Conservation (phyloP, 2,797 vertebrate genomes). For the Halcyon badia region DNA sequence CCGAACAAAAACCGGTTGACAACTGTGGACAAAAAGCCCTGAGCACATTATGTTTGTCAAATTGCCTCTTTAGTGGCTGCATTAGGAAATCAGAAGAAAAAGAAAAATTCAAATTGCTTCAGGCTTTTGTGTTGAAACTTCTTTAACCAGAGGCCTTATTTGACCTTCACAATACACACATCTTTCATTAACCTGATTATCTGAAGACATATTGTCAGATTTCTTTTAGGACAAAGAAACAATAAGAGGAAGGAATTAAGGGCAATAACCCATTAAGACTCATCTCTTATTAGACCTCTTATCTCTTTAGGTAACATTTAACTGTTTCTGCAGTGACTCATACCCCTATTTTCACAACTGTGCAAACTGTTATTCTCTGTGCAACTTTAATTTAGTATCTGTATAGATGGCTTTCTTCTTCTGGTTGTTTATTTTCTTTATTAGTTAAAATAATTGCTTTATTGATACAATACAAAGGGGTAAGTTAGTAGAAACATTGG, state of each 20-base stretch:
- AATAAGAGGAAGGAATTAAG: neutral
- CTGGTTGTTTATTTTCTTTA: neutral
- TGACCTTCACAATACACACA: neutral
- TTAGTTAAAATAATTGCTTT: neutral
- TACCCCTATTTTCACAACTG: neutral
- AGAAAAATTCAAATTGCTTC: constrained; percentile 33
- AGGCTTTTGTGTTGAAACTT: constrained; percentile 45
- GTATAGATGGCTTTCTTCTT: neutral
- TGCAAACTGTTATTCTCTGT: neutral
- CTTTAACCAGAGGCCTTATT: neutral
- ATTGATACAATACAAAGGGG: neutral
- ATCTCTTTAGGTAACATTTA: neutral
- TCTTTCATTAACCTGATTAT: constrained; percentile 12
- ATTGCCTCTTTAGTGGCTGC: constrained; percentile 45
- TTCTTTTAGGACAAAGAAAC: constrained; percentile 11
- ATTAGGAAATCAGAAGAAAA: constrained; percentile 30
- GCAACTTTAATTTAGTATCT: neutral
- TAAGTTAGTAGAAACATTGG: neutral
- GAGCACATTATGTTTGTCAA: neutral
- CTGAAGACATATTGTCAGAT: neutral
- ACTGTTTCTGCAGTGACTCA: constrained; percentile 5
- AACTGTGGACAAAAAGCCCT: constrained; percentile 43
- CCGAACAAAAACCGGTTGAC: constrained; percentile 21
- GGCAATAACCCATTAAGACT: neutral
- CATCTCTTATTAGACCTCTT: neutral